These are phyloP conservation scores for Illadopsis cleaveri DNA, from an alignment of 2,113 vertebrate species.

Conservation along the genomic window DNA sequence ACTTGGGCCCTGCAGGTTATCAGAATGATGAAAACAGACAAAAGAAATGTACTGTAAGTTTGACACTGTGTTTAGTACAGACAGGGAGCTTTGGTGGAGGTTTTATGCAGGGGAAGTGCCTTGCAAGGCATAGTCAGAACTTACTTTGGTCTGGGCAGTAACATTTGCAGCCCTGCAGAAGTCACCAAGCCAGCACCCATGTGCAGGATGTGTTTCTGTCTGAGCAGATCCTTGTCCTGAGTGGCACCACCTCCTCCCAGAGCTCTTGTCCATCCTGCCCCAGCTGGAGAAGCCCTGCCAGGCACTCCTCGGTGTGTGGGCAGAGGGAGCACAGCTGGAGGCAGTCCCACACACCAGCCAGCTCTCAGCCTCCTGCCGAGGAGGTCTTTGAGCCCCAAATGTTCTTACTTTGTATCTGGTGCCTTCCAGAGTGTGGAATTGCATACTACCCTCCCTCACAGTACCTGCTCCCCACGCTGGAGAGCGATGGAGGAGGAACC, in stretches of 20 bases:
- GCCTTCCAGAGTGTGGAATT: constrained; percentile 82
- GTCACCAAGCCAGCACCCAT: neutral
- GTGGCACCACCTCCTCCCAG: neutral
- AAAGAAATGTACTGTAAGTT: neutral
- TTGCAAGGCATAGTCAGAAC: neutral
- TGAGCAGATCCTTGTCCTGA: neutral
- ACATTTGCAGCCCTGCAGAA: neutral
- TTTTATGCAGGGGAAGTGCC: neutral
- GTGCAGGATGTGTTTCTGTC: neutral
- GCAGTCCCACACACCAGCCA: neutral
- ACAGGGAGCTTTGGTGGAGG: neutral
- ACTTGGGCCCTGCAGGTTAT: neutral
- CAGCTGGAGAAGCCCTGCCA: neutral
- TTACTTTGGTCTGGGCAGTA: neutral
- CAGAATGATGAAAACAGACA: neutral
- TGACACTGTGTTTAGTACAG: neutral
- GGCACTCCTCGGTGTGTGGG: neutral
- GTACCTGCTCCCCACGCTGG: constrained; percentile 81
- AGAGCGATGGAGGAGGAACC: constrained; percentile 71
- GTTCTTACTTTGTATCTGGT: neutral
- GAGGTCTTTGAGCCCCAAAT: neutral
- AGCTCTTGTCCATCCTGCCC: neutral
- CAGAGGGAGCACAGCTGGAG: neutral
- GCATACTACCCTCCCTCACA: constrained; percentile 89
- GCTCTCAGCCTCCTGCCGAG: neutral